Evolutionary conservation across 2,113 vertebrate genomes (phyloP), one percentile per base, ranked within the genome.

Genomic region (Brachyhypopomus gauderio): DNA sequence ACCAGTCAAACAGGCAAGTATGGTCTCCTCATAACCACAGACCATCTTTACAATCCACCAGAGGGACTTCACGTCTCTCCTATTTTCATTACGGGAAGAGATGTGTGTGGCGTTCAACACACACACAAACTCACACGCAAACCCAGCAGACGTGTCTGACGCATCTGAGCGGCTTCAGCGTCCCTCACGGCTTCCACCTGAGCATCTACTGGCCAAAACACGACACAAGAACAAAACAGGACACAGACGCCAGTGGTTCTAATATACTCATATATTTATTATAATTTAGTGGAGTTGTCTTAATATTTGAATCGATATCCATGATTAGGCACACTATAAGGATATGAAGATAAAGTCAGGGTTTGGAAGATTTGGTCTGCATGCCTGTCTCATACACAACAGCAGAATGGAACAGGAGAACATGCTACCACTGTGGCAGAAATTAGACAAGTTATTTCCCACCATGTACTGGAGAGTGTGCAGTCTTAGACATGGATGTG

Each of bases 271-370:
- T 88, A 86, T 84, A 81, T 79, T 89, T 85, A 83, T 83, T 82
- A 85, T 66, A 69, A 85, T 89, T 85, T 77, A 75, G 19, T 70
- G n/a, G 34, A 41, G 19, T 11, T 27, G 73, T 74, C 75, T 87
- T 84, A 85, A 83, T 81, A 90, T 83, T 78, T 79, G 84, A 83
- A 85, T 82, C 76, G 81, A 86, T 79, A 86, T 87, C 73, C 87
- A 89, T 90, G 82, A 72, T 84, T 90, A 93, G 89, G 90, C 90
- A 91, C 90, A 86, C 76, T 87, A 85, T 85, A 89, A 86, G 79
- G 78, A 86, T 79, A 87, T 55, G 84, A 72, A 84, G 12, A 77
- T 86, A 87, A 85, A 22, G 27, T 79, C 77, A 78, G 81, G 30
- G 36, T 19, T 78, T 41, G 76, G 52, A 58, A 83, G 86, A 82